Evolutionary conservation across 2,797 vertebrate species (phyloP), one percentile per base, ranked within the genome.

Genomic region (Mionectes olivaceus): DNA sequence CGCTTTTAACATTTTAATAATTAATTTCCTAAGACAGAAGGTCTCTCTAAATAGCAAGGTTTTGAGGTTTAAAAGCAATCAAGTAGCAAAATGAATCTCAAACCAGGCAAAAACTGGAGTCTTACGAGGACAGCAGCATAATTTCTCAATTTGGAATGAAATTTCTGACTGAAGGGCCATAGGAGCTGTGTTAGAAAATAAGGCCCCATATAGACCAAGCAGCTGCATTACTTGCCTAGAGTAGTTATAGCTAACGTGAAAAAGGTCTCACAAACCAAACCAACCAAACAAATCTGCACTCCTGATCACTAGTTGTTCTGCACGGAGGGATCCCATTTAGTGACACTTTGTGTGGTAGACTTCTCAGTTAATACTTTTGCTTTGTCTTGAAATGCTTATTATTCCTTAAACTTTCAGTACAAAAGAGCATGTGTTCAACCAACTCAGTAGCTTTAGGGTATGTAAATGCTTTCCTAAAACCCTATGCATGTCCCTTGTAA

Each of bases 1-100:
- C 69, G 87, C 91, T 95, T 95, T 95, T 94, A 95, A 83, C 59
- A 69, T 78, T 92, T 95, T 65, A 97, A 95, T 94, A 95, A 95
- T 97, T 95, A 12, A 95, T 94, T 79, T 87, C 37, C 78, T 85
- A 79, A 91, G 78, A 85, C 46, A 71, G 35, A 74, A 83, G 18
- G 50, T 25, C 65, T 69, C 78, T 75, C 75, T 83, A 80, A 91
- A 94, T 69, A 95, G 82, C 33, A 93, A 78, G 47, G 73, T 74
- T 94, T 93, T 65, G 76, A 94, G 43, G 63, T 78, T 89, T 89
- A 91, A 94, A 89, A 95, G 89, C 87, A 84, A 93, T 77, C 63
- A 64, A 93, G 89, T 32, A 78, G n/a, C 57, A 85, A 94, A 90
- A 92, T 19, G 2, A 77, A 93, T 89, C 64, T 83, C 67, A 76